phyloP scores from a whole-genome alignment of 1,140 invertebrate genomes.

The Carposina sasakii region DNA sequence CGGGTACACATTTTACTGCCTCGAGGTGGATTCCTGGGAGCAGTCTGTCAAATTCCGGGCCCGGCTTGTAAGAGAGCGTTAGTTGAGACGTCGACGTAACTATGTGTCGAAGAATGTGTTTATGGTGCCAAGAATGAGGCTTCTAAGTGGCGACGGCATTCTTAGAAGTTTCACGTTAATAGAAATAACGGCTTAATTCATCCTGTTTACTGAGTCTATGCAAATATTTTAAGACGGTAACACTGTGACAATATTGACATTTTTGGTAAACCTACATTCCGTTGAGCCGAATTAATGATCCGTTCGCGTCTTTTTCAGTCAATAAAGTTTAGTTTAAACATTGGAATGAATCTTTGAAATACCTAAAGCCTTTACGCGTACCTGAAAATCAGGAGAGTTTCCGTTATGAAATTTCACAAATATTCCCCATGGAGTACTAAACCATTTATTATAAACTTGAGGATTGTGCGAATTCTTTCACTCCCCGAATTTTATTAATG shows the following conservation, averaged over 20 bases:
- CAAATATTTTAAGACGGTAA: too few species aligned
- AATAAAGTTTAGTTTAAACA: too few species aligned
- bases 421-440: conserved; percentile 26
- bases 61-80: conserved; percentile 40
- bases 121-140: conserved; percentile 61
- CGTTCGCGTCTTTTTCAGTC: too few species aligned
- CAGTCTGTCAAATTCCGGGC: conserved; percentile 56
- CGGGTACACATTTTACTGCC: conserved; percentile 38
- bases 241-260: too few species aligned
- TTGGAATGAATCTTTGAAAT: too few species aligned
- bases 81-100: conserved; percentile 57
- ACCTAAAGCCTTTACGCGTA: conserved; percentile 22
- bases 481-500: conserved; percentile 24
- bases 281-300: too few species aligned
- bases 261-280: too few species aligned
- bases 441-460: conserved; percentile 30
- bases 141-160: conserved; percentile 37
- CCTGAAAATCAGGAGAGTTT: conserved; percentile 25
- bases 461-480: conserved; percentile 26
- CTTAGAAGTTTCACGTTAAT: conserved; percentile 11
- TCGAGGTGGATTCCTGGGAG: conserved; percentile 48
- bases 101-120: conserved; percentile 69
- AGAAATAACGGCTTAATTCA: too few species aligned
- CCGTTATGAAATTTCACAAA: conserved; percentile 36
- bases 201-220: too few species aligned